Evolutionary conservation across 2,888 invertebrate genomes (phyloP), one percentile per base, ranked within the genome.

Genomic region (Epinotia ramella): DNA sequence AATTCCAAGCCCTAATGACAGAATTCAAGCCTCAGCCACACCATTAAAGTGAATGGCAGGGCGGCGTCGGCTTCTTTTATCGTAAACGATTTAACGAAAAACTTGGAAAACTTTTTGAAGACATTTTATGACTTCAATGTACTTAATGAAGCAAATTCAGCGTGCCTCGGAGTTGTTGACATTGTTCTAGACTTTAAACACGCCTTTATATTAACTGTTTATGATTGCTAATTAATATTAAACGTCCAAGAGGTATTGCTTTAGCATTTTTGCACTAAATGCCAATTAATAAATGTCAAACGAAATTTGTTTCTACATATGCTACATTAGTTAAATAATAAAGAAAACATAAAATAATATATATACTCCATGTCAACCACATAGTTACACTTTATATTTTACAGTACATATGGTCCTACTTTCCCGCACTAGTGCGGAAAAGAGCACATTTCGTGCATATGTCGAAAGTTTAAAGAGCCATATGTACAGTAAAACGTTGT

Each of bases 1-100:
- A 84, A 86, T 83, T 84, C 80, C 81, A 82, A 84, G 80, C 80
- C 81, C 82, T 87, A 87, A 86, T 86, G 84, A 86, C 85, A 84
- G 81, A 86, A 81, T 83, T 85, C 84, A 84, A 85, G 82, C 85
- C 84, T 60, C 83, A 84, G 83, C 79, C 79, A 77, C 73, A 78
- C 85, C 87, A 88, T 88, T 89, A 86, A 76, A 83, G 76, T 78
- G 78, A 87, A 85, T 81, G 80, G 82, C 81, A 84, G 67, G 75
- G 76, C 82, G 80, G 79, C 82, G 82, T 83, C 81, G 82, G 80
- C 82, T 84, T 86, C 81, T 83, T 84, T 86, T 84, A 83, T 83
- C 84, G 83, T 82, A 82, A 81, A 81, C 80, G 83, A 79, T 81
- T 78, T 78, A 76, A 76, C 67, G 70, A 77, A 78, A 80, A 83